These are phyloP conservation scores for Zosterops japonicus DNA, from an alignment of 2,113 vertebrate genomes.

Conservation along the genomic window DNA sequence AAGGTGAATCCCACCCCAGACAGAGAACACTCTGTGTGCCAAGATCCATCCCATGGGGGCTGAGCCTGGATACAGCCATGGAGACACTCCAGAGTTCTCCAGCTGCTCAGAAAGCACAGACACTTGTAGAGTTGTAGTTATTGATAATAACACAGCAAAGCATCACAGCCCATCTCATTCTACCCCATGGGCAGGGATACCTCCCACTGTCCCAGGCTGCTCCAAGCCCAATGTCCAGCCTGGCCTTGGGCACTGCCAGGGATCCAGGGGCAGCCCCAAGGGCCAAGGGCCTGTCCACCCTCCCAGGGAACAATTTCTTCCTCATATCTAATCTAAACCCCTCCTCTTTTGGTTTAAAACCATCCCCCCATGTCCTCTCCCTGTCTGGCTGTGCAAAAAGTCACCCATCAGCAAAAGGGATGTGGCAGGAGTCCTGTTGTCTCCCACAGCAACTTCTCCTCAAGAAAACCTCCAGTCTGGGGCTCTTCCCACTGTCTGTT, in stretches of 20 bases:
- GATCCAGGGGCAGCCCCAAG: not conserved
- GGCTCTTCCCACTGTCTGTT: not conserved
- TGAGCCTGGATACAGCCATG: not conserved
- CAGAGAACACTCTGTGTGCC: not conserved
- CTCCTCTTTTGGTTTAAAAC: not conserved
- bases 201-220: not conserved
- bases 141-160: not conserved
- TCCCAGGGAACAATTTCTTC: rapidly evolving
- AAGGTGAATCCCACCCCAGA: not conserved
- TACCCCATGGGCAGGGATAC: not conserved
- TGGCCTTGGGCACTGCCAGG: not conserved
- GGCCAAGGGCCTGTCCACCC: not conserved
- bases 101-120: not conserved
- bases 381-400: not conserved
- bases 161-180: not conserved
- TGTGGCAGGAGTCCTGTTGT: not conserved
- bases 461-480: not conserved
- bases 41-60: not conserved
- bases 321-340: not conserved
- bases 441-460: not conserved
- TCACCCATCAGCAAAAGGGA: not conserved
- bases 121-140: rapidly evolving
- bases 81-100: not conserved
- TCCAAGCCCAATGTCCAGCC: rapidly evolving
- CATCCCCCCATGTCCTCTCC: not conserved